phyloP scores from a whole-genome alignment of 2,113 vertebrate genomes.

The Ascaphus truei region DNA sequence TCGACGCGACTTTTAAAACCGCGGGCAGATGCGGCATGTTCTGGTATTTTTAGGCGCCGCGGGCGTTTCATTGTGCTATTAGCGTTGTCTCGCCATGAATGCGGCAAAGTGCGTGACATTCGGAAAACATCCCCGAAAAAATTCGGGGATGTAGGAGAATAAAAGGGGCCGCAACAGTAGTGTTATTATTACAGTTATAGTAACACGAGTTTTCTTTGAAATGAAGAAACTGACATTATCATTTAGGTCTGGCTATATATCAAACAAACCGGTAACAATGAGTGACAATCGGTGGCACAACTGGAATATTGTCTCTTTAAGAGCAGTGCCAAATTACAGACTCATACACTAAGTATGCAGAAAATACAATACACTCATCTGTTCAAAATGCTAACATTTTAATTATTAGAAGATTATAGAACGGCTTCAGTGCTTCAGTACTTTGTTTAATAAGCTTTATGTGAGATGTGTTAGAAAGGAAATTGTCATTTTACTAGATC shows the following conservation, averaged over 20 bases:
- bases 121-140: no score
- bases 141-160: no score
- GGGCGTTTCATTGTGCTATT: no score
- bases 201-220: conserved; percentile 17
- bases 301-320: conserved; percentile 34
- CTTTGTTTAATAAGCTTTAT: conserved; percentile 45
- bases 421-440: conserved; percentile 47
- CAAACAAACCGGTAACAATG: conserved; percentile 7
- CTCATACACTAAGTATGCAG: background rate
- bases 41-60: no score
- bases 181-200: conserved; percentile 14
- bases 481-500: conserved; percentile 48
- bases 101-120: no score
- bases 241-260: conserved; percentile 3
- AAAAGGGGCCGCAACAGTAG: no score
- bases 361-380: conserved; percentile 17
- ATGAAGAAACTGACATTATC: conserved; percentile 17
- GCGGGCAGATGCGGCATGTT: no score
- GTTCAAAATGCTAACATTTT: conserved; percentile 50
- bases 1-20: no score
- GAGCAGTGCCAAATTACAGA: conserved; percentile 35
- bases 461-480: conserved; percentile 45
- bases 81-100: no score
- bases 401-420: conserved; percentile 56
- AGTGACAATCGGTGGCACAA: no score